Evolutionary conservation across 1,140 invertebrate species (phyloP), one percentile per base, ranked within the genome.

Genomic region (Nylanderia fulva): DNA sequence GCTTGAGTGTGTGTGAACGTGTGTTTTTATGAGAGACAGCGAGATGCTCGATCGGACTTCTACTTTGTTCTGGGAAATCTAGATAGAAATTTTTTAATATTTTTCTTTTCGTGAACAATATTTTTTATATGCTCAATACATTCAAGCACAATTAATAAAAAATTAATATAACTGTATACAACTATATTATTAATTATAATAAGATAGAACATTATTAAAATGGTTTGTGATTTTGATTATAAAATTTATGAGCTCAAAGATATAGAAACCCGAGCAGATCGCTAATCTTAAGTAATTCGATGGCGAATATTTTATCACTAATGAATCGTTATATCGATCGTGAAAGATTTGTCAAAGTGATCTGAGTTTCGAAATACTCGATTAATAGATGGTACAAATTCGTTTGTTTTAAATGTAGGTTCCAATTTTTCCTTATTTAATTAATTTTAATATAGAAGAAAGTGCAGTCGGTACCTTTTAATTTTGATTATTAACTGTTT

Each of bases 1-100:
- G 71, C 13, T 18, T 48, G 75, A 39, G 33, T 75, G 18, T 1
- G 27, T 24, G n/a, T 13, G 18, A n/a, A 5, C 27, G 64, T 45
- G 36, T 48, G 9, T 48, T 36, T 54, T n/a, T 36, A 66, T 5
- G n/a, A 58, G 27, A 82, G 36, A 13, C 13, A 82, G 36, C 66
- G 77, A 82, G 36, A 82, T 72, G 66, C 24, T 82, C 52, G 54
- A 72, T 24, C 66, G 36, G 27, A n/a, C 64, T 60, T 60, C 1
- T 68, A 18, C 18, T 8, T 71, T 11, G 9, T 18, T 42, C 21
- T 29, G 52, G 1, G 42, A 4, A 52, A 66, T 64, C 15, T 36
- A 79, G 52, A 7, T 24, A 24, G 9, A 33, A 61, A 33, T 42
- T n/a, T n/a, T n/a, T n/a, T n/a, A n/a, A 61, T 29, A 13, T 13